Conservation (phyloP, 2,888 invertebrate species). For the Eudasyphora cyanicolor region DNA sequence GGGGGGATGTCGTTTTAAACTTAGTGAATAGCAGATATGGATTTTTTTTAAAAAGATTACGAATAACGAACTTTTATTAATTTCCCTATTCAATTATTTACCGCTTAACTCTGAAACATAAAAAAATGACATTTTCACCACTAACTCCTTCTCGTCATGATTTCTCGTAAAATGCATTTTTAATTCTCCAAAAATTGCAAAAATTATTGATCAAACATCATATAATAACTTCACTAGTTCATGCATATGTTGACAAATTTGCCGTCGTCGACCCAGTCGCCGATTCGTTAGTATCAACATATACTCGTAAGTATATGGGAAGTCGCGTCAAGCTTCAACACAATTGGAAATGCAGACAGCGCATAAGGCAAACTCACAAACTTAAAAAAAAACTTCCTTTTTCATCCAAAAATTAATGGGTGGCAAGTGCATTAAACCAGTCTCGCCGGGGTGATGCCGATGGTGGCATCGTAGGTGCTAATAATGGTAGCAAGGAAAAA, state of each 20-base stretch:
- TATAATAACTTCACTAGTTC: background rate
- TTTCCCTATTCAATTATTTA: no score
- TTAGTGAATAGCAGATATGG: no score
- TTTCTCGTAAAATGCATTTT: background rate
- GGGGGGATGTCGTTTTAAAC: no score
- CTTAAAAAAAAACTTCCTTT: slow-evolving; percentile 41
- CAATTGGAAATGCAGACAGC: slow-evolving; percentile 7
- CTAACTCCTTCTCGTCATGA: background rate
- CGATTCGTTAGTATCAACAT: background rate
- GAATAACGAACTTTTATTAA: no score
- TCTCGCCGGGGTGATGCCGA: background rate
- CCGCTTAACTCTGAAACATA: no score
- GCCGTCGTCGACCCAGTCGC: no score
- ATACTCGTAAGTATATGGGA: no score
- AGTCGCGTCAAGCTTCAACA: background rate
- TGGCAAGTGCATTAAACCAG: slow-evolving; percentile 40
- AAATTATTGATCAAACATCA: slow-evolving; percentile 7
- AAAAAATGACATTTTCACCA: no score
- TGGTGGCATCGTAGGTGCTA: background rate
- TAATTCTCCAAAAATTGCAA: background rate
- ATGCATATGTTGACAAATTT: background rate
- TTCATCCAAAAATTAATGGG: slow-evolving; percentile 40
- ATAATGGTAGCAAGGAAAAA: background rate
- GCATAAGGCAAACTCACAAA: slow-evolving; percentile 12
- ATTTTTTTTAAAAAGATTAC: no score